Percentiles rank a stretch among this genome's conserved stretches.
Evolutionary conservation across 2,888 invertebrate species (phyloP).

Genomic region (Trichacis sp.): DNA sequence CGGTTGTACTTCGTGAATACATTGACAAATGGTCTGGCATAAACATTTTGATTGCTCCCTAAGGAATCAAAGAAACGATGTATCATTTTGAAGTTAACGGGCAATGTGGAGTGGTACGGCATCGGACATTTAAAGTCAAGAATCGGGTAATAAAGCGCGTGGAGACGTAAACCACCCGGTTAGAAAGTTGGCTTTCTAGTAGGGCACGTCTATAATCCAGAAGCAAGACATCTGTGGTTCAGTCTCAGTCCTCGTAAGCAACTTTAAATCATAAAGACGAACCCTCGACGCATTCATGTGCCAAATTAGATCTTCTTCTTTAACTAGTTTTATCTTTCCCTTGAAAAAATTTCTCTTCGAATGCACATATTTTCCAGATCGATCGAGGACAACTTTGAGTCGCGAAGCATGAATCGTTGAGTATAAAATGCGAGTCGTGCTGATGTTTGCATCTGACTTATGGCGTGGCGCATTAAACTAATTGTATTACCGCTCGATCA

Average conservation of each 20-base stretch:
- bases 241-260: constrained; percentile 1
- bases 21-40: neutral
- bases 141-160: constrained; percentile 9
- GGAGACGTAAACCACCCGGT: constrained; percentile 10
- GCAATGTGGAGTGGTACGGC: neutral
- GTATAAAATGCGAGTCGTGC: constrained; percentile 14
- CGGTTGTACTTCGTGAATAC: neutral
- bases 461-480: constrained; percentile 45
- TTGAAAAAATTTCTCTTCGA: too few relatives aligned
- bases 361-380: constrained; percentile 9
- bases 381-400: constrained; percentile 1
- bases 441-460: constrained; percentile 41
- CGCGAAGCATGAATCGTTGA: neutral
- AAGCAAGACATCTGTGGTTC: constrained; percentile 15
- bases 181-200: constrained; percentile 8
- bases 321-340: too few relatives aligned
- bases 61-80: constrained; percentile 1
- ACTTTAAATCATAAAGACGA: constrained; percentile 20
- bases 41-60: neutral
- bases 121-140: constrained; percentile 12
- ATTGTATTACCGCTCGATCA: constrained; percentile 45
- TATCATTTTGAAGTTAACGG: constrained; percentile 8
- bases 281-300: too few relatives aligned
- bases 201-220: constrained; percentile 7
- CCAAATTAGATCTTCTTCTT: too few relatives aligned